These are phyloP conservation scores for Adelphocoris suturalis DNA, from an alignment of 2,888 invertebrate species.

Conservation along the genomic window DNA sequence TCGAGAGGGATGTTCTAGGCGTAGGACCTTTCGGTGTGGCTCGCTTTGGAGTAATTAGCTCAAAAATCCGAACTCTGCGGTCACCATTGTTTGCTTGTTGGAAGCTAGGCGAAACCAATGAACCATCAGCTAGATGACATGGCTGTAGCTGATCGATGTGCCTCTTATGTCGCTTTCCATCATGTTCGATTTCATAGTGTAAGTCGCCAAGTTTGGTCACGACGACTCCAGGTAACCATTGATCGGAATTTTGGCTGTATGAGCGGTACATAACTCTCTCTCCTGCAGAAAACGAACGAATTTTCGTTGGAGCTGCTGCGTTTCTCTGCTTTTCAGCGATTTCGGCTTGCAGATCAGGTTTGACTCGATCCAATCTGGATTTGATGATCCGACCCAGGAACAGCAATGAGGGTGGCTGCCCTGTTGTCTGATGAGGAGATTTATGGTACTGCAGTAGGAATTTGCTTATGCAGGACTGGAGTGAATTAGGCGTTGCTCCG, in stretches of 20 bases:
- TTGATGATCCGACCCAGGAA: constrained; percentile 53
- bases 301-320: background rate
- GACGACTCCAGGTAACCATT: constrained; percentile 11
- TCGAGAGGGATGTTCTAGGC: too few relatives aligned
- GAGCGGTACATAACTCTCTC: background rate
- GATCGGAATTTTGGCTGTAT: background rate
- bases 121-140: background rate
- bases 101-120: background rate
- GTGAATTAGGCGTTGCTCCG: constrained; percentile 55
- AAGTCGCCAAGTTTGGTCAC: constrained; percentile 44
- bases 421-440: constrained; percentile 54
- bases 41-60: too few relatives aligned
- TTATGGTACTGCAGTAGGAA: constrained; percentile 55
- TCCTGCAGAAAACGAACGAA: constrained; percentile 23
- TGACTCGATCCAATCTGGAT: constrained; percentile 56
- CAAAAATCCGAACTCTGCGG: background rate
- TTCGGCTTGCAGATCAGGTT: background rate
- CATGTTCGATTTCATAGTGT: constrained; percentile 24
- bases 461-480: background rate
- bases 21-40: too few relatives aligned
- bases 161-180: background rate
- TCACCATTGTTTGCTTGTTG: background rate
- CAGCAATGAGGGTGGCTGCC: constrained; percentile 59
- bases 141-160: background rate
- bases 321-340: background rate